Conservation (phyloP, 2,797 vertebrate genomes). For the Silurus lanzhouensis region DNA sequence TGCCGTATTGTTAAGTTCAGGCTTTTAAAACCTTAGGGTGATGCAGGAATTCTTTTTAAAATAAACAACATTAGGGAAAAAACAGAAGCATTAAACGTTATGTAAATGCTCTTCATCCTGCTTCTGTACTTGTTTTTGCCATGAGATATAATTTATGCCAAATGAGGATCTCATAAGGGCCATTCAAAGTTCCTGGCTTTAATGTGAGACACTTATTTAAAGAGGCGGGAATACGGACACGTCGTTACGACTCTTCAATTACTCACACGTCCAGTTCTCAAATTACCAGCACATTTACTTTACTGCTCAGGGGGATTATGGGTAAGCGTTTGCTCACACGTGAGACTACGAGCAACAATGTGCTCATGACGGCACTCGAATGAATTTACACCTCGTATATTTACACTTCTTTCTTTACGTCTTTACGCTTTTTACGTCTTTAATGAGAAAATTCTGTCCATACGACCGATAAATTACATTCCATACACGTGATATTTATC, state of each 20-base stretch:
- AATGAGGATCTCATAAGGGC: slow-evolving; percentile 31
- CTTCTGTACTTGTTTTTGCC: slow-evolving; percentile 63
- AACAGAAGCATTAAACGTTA: slow-evolving; percentile 43
- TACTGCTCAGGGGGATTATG: slow-evolving; percentile 44
- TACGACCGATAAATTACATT: background rate
- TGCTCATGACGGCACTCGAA: background rate
- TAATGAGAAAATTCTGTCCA: background rate
- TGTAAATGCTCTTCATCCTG: slow-evolving; percentile 58
- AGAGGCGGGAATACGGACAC: slow-evolving; percentile 20
- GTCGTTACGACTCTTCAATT: slow-evolving; percentile 41
- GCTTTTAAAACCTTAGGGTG: slow-evolving; percentile 35
- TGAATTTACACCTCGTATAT: background rate
- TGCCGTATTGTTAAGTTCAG: slow-evolving; percentile 45
- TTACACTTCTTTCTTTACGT: background rate
- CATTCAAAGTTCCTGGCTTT: slow-evolving; percentile 50
- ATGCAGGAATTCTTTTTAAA: slow-evolving; percentile 1
- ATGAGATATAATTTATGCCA: slow-evolving; percentile 34
- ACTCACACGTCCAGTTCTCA: slow-evolving; percentile 39
- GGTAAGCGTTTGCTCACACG: slow-evolving; percentile 2
- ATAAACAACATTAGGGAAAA: slow-evolving; percentile 32
- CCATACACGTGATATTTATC: background rate
- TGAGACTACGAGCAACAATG: background rate
- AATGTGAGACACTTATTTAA: slow-evolving; percentile 42
- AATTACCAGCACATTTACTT: slow-evolving; percentile 42
- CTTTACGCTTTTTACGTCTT: background rate